Evolutionary conservation across 2,888 invertebrate species (phyloP).

Genomic region (Oligia fasciuncula): DNA sequence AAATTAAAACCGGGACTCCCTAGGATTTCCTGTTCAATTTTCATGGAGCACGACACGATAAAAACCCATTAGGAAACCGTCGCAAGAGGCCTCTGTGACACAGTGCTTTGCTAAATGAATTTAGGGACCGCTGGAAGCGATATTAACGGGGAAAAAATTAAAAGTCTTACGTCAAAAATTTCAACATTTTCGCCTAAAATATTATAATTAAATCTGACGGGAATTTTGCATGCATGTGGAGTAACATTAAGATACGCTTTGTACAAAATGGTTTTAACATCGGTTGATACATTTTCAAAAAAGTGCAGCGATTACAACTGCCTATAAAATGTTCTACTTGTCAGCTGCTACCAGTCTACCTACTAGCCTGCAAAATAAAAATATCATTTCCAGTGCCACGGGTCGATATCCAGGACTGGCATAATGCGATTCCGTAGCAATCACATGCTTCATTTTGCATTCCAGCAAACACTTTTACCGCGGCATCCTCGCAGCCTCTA

Average conservation of each 20-base stretch:
- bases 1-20: constrained; percentile 86
- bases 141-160: constrained; percentile 60
- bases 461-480: constrained; percentile 83
- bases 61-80: constrained; percentile 85
- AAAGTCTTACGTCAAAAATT: constrained; percentile 53
- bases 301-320: not conserved
- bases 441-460: constrained; percentile 89
- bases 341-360: constrained; percentile 1
- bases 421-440: constrained; percentile 86
- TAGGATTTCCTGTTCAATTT: constrained; percentile 86
- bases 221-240: constrained; percentile 32
- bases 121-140: constrained; percentile 71
- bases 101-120: constrained; percentile 70
- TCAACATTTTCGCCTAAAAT: constrained; percentile 41
- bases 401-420: constrained; percentile 70
- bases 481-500: constrained; percentile 68
- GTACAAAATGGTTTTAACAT: constrained; percentile 3
- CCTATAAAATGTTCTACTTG: not conserved
- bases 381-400: constrained; percentile 70
- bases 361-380: constrained; percentile 40
- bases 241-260: constrained; percentile 21
- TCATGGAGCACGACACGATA: constrained; percentile 84
- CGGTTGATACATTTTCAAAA: not conserved
- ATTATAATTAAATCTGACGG: constrained; percentile 52
- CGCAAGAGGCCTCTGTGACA: constrained; percentile 78